These are phyloP conservation scores for Holocentrus rufus DNA, from an alignment of 2,797 vertebrate species.

Conservation along the genomic window DNA sequence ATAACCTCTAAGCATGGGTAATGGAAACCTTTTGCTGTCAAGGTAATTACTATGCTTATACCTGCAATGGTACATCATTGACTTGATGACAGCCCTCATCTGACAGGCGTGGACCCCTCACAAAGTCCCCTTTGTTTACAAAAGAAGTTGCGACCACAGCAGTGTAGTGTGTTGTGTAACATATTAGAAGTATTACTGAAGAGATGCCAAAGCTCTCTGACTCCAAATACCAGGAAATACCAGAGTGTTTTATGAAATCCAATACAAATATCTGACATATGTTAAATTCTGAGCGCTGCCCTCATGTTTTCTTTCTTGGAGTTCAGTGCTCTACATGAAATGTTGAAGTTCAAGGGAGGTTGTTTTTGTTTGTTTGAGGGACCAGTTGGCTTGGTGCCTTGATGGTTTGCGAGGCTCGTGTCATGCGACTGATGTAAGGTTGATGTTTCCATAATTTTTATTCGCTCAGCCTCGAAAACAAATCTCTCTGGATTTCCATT, in stretches of 20 bases:
- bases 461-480: constrained; percentile 28
- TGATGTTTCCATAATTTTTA: constrained; percentile 22
- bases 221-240: constrained; percentile 73
- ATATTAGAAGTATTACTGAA: constrained; percentile 50
- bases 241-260: constrained; percentile 63
- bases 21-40: constrained; percentile 62
- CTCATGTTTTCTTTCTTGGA: constrained; percentile 24
- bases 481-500: constrained; percentile 21
- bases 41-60: constrained; percentile 70
- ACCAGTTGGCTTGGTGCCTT: constrained; percentile 2
- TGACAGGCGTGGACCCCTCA: constrained; percentile 61
- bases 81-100: constrained; percentile 72
- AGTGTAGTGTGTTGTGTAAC: constrained; percentile 64
- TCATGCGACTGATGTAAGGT: constrained; percentile 14
- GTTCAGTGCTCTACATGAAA: constrained; percentile 21
- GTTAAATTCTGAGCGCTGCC: constrained; percentile 36
- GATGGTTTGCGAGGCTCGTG: constrained; percentile 15
- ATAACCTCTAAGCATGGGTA: constrained; percentile 40
- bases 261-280: constrained; percentile 67
- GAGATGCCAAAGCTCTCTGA: constrained; percentile 53
- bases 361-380: constrained; percentile 22
- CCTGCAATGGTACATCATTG: constrained; percentile 60
- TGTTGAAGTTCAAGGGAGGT: neutral
- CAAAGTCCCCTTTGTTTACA: constrained; percentile 55
- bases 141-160: constrained; percentile 43